Evolutionary conservation across 2,888 invertebrate genomes (phyloP), one percentile per base, ranked within the genome.

Genomic region (Diplazon laetatorius): DNA sequence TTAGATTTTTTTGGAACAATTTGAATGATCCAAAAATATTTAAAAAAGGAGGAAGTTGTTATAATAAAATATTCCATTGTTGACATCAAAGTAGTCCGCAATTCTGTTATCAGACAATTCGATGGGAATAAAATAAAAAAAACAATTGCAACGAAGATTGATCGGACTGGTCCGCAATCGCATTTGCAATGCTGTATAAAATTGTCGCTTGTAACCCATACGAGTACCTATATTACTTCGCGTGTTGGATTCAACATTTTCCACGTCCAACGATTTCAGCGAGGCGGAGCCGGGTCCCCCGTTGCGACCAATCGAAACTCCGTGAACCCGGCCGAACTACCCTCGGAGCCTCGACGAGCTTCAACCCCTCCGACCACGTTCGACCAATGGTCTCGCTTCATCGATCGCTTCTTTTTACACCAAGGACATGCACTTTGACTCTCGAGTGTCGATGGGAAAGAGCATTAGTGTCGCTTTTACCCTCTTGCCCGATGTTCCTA

Each of bases 361-460:
- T 60, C 76, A 55, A 78, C 78, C 79, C 81, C 82, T 69, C 76
- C 66, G 73, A 30, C 22, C 18, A 30, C 44, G 14, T 20, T 42
- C 75, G 44, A 55, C 90, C 90, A 90, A 90, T 90, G 87, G 72
- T 68, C 12, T 70, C 55, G 87, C 86, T 86, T 81, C 85, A 89
- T 89, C 89, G 89, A 90, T 90, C 88, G 86, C 85, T 78, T 75
- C 82, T 88, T 88, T 86, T 88, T 87, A 87, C 87, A 85, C 86
- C 85, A 85, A 86, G 88, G 85, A 85, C 30, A 30, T 85, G 87
- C 87, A 89, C 90, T 90, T 88, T 89, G 87, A 86, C 87, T 87
- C 86, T 87, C 86, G 88, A 89, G 90, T 89, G 89, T 88, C 90
- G 88, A 90, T 89, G 88, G 84, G 87, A 88, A 87, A 87, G 88